phyloP scores from a whole-genome alignment of 2,113 vertebrate species.

The Xiphorhynchus elegans region DNA sequence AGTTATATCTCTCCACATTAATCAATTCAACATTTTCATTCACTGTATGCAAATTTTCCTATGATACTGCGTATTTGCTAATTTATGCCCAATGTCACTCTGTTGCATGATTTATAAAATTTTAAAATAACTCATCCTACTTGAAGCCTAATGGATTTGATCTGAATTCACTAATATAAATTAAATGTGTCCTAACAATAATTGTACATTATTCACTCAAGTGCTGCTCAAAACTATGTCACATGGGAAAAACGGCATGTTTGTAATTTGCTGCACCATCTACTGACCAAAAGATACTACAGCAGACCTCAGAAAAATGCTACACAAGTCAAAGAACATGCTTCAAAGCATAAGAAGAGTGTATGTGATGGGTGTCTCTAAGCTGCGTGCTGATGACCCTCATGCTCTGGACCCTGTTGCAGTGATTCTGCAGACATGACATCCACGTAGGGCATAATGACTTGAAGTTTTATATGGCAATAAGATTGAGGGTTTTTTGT shows the following conservation, averaged over 20 bases:
- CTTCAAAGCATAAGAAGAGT: background rate
- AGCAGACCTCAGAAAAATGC: background rate
- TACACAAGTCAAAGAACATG: background rate
- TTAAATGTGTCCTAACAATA: background rate
- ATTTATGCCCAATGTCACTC: background rate
- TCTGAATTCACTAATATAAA: background rate
- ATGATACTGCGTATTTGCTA: background rate
- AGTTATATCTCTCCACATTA: background rate
- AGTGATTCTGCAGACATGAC: background rate
- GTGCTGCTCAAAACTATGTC: background rate
- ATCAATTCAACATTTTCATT: background rate
- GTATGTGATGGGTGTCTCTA: background rate
- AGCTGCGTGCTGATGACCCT: background rate
- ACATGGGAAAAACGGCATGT: background rate
- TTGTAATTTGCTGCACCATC: constrained; percentile 29
- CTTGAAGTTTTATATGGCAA: background rate
- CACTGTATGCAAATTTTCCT: background rate
- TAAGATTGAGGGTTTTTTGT: background rate
- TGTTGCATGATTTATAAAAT: background rate
- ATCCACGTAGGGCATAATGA: background rate
- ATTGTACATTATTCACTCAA: background rate
- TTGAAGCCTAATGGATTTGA: background rate
- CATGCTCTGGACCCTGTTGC: background rate
- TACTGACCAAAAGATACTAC: constrained; percentile 34
- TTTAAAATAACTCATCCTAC: background rate